These are phyloP conservation scores for Labeo calbasu DNA, from an alignment of 2,797 vertebrate species.

Conservation along the genomic window DNA sequence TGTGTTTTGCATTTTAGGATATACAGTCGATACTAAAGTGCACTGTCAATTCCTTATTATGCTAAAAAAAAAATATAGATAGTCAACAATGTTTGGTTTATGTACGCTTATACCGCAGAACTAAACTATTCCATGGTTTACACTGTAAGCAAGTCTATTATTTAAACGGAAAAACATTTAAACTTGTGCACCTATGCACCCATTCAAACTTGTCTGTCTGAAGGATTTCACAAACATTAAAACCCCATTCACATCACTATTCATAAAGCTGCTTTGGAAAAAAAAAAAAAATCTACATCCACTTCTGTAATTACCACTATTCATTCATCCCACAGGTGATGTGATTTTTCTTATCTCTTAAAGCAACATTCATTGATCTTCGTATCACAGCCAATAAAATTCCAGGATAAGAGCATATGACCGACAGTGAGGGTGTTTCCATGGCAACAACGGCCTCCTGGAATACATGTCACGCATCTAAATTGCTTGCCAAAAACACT, in stretches of 20 bases:
- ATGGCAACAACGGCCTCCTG: conserved; percentile 86
- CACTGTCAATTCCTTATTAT: not conserved
- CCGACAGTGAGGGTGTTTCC: conserved; percentile 57
- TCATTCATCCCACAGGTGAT: conserved; percentile 32
- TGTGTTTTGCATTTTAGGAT: not conserved
- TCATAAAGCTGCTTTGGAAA: not conserved
- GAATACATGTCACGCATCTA: conserved; percentile 90
- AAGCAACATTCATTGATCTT: conserved; percentile 51
- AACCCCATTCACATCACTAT: not conserved
- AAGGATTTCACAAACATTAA: not conserved
- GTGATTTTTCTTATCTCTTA: conserved; percentile 25
- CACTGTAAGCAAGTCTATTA: not conserved
- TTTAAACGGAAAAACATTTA: not conserved
- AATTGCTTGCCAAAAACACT: conserved; percentile 78
- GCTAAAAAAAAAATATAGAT: not conserved
- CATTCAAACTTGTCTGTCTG: not conserved
- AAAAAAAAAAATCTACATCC: not conserved
- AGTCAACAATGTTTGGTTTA: not conserved
- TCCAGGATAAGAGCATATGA: conserved; percentile 48
- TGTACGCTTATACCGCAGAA: no score
- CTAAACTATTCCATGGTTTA: not conserved
- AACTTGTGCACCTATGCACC: no score
- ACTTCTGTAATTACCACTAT: conserved; percentile 26
- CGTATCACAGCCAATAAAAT: conserved; percentile 54
- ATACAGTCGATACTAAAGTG: not conserved